Base-by-base conservation (phyloP, 2,888 invertebrate species). In the Prosopocoilus inquinatus region DNA sequence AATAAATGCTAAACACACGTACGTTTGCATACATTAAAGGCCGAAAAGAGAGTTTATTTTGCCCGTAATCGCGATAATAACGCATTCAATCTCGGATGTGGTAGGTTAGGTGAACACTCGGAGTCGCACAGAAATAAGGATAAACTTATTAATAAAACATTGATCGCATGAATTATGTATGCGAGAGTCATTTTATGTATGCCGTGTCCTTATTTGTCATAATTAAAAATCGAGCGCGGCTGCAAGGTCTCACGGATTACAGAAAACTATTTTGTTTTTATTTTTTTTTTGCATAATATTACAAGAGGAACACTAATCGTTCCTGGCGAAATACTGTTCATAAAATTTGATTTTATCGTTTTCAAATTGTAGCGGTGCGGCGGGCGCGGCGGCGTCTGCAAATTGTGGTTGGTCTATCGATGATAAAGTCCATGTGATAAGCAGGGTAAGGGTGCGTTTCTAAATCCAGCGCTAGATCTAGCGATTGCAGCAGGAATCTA, bases 101-200 rank as follows among this genome's bases (percentile, higher is more conserved):
- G n/a, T n/a, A n/a, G n/a, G n/a, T n/a, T 28, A 28, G 20, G 41
- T 53, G 41, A 9, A 32, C 47, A 45, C 39, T 41, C 20, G 15
- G 32, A 47, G 39, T 47, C 38, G 46, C 11, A 46, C 38, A 34
- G 47, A 28, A 28, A 28, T 4, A 47, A 53, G 45, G 53, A 53
- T 53, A 53, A 33, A 47, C 48, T 54, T 54, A 60, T 61, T 59
- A 61, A 61, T 61, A 61, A 61, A 61, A 61, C 61, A 61, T 61
- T 45, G 53, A 55, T 57, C 50, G 52, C 58, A 62, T 62, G 59
- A 59, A 62, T 62, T 50, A 62, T 62, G 38, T 56, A 62, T 62
- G 41, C 46, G 50, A 36, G 47, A 15, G n/a, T 53, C 53, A 46
- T 53, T 47, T 52, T 47, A 39, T 13, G 38, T 47, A 38, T 53